Percentiles rank a stretch among this genome's conserved stretches.
These are phyloP conservation scores for Hanleya hanleyi DNA, from an alignment of 2,888 invertebrate species.

Conservation along the genomic window DNA sequence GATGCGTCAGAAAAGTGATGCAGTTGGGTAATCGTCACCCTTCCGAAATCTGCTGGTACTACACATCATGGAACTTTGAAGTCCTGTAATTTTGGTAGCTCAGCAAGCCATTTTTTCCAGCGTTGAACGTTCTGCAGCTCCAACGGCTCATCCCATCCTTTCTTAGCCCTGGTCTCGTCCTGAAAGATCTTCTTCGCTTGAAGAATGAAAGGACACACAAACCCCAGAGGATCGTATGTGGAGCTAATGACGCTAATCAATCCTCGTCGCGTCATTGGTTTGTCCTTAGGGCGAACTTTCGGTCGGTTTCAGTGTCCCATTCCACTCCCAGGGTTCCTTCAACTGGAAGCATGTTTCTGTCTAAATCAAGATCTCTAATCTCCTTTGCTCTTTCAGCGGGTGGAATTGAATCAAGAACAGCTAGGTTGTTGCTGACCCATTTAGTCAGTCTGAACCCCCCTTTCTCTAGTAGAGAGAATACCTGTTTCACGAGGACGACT, in stretches of 20 bases:
- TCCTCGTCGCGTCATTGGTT: not conserved
- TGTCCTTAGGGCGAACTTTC: not conserved
- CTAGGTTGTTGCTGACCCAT: not conserved
- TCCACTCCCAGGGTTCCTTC: not conserved
- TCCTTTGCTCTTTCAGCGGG: not conserved
- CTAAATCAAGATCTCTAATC: no score
- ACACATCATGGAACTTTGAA: not conserved
- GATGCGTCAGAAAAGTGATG: not conserved
- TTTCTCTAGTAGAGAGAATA: conserved; percentile 17
- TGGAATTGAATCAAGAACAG: not conserved
- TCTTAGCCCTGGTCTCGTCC: not conserved
- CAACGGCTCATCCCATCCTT: not conserved
- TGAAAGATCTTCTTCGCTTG: not conserved
- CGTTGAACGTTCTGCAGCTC: not conserved
- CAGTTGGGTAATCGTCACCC: not conserved
- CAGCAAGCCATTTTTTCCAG: not conserved
- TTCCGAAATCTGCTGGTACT: not conserved
- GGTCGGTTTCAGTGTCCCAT: not conserved
- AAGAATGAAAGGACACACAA: not conserved
- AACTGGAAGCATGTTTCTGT: not conserved
- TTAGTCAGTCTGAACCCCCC: conserved; percentile 3
- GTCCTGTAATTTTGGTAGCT: not conserved
- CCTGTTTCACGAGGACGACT: conserved; percentile 17
- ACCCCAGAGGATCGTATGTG: conserved; percentile 8
- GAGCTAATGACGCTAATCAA: not conserved